These are phyloP conservation scores for Naja naja DNA, from an alignment of 2,113 vertebrate genomes.

Conservation along the genomic window DNA sequence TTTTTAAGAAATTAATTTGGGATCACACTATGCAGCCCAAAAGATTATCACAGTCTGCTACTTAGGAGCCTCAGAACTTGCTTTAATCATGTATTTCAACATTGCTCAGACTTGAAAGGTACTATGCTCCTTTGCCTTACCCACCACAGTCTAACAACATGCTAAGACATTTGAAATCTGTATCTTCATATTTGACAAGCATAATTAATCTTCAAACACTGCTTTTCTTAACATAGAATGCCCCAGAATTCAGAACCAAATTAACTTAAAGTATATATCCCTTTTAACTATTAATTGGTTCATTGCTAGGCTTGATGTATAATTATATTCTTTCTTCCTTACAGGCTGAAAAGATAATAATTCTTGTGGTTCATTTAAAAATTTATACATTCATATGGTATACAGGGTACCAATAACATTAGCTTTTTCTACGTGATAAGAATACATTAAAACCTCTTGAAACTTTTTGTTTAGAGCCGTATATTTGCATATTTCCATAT, in stretches of 20 bases:
- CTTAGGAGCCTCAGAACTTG: constrained; percentile 54
- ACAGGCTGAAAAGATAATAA: constrained; percentile 75
- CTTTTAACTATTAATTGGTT: constrained; percentile 79
- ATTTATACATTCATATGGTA: constrained; percentile 48
- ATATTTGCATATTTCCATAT: not conserved
- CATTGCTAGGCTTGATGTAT: constrained; percentile 70
- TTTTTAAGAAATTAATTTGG: constrained; percentile 67
- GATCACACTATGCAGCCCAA: constrained; percentile 42
- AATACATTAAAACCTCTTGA: not conserved
- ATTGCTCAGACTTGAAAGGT: constrained; percentile 56
- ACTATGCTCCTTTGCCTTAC: constrained; percentile 15
- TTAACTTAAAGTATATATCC: constrained; percentile 79
- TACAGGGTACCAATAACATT: not conserved
- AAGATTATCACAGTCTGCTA: constrained; percentile 42
- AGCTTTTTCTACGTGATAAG: not conserved
- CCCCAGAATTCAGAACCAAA: constrained; percentile 74
- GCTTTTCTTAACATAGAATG: constrained; percentile 73
- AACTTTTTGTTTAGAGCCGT: not conserved
- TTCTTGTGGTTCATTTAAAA: constrained; percentile 67
- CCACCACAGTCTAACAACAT: constrained; percentile 44
- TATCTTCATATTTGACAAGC: constrained; percentile 70
- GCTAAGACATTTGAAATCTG: constrained; percentile 68
- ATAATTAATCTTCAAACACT: constrained; percentile 81
- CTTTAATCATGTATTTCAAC: constrained; percentile 60
- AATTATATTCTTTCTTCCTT: constrained; percentile 79